Conservation (phyloP, 2,113 vertebrate genomes). For the Psophia crepitans region DNA sequence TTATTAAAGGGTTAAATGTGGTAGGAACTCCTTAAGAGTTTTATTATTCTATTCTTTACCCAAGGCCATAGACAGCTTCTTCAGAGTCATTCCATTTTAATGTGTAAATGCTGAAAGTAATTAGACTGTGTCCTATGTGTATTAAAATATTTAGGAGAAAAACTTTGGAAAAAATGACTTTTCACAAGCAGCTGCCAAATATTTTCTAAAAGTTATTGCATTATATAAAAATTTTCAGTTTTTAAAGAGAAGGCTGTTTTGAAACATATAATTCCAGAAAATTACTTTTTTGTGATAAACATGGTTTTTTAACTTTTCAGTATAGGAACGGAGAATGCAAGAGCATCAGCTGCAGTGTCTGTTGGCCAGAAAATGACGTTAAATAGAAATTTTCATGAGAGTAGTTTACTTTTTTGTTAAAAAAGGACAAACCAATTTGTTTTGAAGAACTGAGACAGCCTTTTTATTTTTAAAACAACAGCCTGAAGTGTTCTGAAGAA, state of each 20-base stretch:
- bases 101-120: slow-evolving; percentile 53
- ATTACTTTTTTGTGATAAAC: neutral
- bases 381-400: neutral
- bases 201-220: slow-evolving; percentile 9
- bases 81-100: slow-evolving; percentile 55
- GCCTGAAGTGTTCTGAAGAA: neutral
- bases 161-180: slow-evolving; percentile 23
- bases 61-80: slow-evolving; percentile 33
- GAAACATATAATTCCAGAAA: neutral
- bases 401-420: neutral
- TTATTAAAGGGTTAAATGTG: slow-evolving; percentile 9
- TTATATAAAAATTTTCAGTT: neutral
- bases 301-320: neutral
- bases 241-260: neutral
- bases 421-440: neutral
- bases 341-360: neutral
- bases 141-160: slow-evolving; percentile 44
- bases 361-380: neutral
- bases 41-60: slow-evolving; percentile 16
- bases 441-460: neutral
- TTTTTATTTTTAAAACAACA: neutral
- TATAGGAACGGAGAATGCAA: neutral
- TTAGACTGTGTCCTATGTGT: neutral
- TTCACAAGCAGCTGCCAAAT: neutral
- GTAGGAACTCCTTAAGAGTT: neutral